Evolutionary conservation across 1,140 invertebrate species (phyloP).

Genomic region (Brachionus sp.): DNA sequence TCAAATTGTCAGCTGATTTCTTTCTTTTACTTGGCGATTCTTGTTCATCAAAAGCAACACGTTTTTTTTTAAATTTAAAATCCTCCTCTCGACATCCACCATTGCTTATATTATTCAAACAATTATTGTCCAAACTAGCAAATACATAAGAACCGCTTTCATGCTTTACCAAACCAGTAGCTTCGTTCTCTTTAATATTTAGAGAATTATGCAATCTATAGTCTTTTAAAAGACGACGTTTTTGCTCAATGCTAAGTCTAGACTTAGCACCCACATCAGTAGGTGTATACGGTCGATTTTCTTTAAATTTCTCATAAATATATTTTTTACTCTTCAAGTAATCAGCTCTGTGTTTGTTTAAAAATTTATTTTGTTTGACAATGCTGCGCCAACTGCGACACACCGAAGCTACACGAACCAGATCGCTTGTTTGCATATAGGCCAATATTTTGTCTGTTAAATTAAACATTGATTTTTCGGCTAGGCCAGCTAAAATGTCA

Average conservation of each 20-base stretch:
- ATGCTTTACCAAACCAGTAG: background rate
- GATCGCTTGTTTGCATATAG: background rate
- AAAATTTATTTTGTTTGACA: constrained; percentile 3
- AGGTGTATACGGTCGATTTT: constrained; percentile 11
- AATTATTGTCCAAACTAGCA: background rate
- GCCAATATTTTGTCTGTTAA: background rate
- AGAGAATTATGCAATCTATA: constrained; percentile 1
- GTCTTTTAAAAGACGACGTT: background rate
- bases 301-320: constrained; percentile 20
- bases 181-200: background rate
- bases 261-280: background rate
- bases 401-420: background rate
- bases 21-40: background rate
- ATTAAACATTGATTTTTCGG: background rate
- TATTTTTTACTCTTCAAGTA: background rate
- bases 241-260: background rate
- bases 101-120: background rate
- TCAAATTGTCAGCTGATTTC: background rate
- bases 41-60: background rate
- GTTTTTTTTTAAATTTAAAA: background rate
- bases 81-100: background rate
- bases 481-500: background rate
- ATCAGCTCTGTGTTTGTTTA: background rate
- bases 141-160: background rate
- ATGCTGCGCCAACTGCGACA: background rate